Base-by-base conservation (phyloP, 2,113 vertebrate genomes). In the Perognathus longimembris region DNA sequence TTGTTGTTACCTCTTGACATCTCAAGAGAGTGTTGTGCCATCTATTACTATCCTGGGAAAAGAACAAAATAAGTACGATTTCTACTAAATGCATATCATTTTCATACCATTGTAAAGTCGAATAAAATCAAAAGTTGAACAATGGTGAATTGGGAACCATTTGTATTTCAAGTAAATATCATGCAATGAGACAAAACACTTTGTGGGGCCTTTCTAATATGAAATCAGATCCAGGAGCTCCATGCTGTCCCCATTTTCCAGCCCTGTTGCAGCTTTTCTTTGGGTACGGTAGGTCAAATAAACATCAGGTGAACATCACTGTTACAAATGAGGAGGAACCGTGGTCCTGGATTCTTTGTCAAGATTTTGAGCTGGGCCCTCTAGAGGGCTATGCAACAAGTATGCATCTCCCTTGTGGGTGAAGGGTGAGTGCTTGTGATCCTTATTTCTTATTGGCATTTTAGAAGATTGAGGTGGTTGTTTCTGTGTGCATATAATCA, bases 211-310 rank as follows among this genome's bases (percentile, higher is more conserved):
- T 54, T 40, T 73, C 9, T 8, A 86, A 20, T 28, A 3, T 0
- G 12, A 82, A 30, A 34, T 61, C 32, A 8, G 85, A 63, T 50
- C 0, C 1, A 3, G n/a, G 30, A 17, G 28, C 50, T 57, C 24
- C n/a, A 2, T 1, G 1, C 40, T 2, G 1, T 4, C 38, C 57
- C 82, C 4, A 0, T 45, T 64, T 28, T 32, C 63, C 12, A 14
- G 7, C 30, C n/a, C 4, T 0, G 3, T 15, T 30, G 32, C 50
- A 20, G 38, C 50, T 70, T 5, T 24, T 50, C 42, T 67, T 57
- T 40, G 57, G 22, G 14, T 24, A 17, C 34, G 57, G 15, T 32
- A 45, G 38, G 67, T 5, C 45, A 81, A 63, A 74, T 15, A 32
- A 73, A 32, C 45, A 66, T 59, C 74, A 67, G 30, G 34, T 32